Evolutionary conservation across 2,888 invertebrate species (phyloP).

Genomic region (Amphipyra tragopoginis): DNA sequence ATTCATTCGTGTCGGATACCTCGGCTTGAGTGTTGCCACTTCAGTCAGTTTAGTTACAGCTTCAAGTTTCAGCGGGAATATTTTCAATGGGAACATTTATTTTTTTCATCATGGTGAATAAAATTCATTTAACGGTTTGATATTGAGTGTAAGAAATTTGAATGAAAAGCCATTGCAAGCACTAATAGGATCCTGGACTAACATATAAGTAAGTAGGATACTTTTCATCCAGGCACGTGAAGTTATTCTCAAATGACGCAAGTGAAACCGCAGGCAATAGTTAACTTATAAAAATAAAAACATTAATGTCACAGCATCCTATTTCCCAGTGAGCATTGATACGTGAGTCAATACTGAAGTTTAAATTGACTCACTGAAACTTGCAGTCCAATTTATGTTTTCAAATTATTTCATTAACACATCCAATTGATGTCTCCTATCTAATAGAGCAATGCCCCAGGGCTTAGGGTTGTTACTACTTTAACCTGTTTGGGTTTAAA

Average conservation of each 20-base stretch:
- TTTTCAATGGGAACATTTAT: slow-evolving; percentile 12
- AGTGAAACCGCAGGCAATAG: not conserved
- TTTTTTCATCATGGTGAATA: too few species aligned
- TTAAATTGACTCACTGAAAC: slow-evolving; percentile 66
- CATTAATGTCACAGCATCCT: slow-evolving; percentile 26
- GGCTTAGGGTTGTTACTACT: not conserved
- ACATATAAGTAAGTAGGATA: too few species aligned
- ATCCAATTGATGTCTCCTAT: slow-evolving; percentile 12
- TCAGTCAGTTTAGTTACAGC: slow-evolving; percentile 31
- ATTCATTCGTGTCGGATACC: slow-evolving; percentile 25
- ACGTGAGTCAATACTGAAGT: slow-evolving; percentile 61
- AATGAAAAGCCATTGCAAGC: too few species aligned
- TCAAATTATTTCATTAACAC: slow-evolving; percentile 46
- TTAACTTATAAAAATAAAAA: slow-evolving; percentile 21
- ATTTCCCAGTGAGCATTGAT: slow-evolving; percentile 41
- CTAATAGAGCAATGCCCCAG: not conserved
- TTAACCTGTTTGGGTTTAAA: too few species aligned
- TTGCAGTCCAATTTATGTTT: slow-evolving; percentile 64
- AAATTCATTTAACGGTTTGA: not conserved
- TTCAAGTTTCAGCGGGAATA: slow-evolving; percentile 20
- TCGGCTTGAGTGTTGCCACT: slow-evolving; percentile 21
- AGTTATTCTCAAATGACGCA: too few species aligned
- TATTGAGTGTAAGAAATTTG: too few species aligned
- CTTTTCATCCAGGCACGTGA: too few species aligned
- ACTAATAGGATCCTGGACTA: too few species aligned